Evolutionary conservation across 2,888 invertebrate species (phyloP).

Genomic region (Prosopocoilus inquinatus): DNA sequence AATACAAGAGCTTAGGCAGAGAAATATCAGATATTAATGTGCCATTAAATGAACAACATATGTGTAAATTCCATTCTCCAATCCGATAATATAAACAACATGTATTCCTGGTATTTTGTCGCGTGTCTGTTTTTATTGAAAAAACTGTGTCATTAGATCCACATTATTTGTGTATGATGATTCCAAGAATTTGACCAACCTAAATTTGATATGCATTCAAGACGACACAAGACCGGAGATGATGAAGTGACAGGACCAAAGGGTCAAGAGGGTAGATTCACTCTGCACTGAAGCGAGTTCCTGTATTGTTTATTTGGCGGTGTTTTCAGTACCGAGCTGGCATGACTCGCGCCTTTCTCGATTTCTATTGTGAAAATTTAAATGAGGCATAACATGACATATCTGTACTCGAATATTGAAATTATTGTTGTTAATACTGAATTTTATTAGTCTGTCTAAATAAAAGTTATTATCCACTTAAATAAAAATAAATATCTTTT

Average conservation of each 20-base stretch:
- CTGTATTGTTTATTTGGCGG: slow-evolving; percentile 29
- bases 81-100: slow-evolving; percentile 6
- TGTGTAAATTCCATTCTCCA: not conserved
- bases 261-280: slow-evolving; percentile 28
- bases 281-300: slow-evolving; percentile 22
- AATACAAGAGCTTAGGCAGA: not conserved
- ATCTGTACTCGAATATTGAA: not conserved
- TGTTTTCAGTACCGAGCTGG: slow-evolving; percentile 20
- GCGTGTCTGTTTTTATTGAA: slow-evolving; percentile 9
- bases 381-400: slow-evolving; percentile 16
- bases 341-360: slow-evolving; percentile 24
- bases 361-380: slow-evolving; percentile 26
- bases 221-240: slow-evolving; percentile 26
- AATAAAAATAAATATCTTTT: too few species aligned
- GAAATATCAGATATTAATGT: too few species aligned
- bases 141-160: not conserved
- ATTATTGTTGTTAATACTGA: too few species aligned
- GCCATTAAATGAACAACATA: not conserved
- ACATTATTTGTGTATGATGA: slow-evolving; percentile 17
- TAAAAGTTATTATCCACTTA: too few species aligned
- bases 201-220: slow-evolving; percentile 33
- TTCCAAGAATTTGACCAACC: slow-evolving; percentile 28
- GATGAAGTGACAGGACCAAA: slow-evolving; percentile 33
- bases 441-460: too few species aligned
- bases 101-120: slow-evolving; percentile 11